A percentile compares a stretch with the other conserved stretches of the same genome.
These are phyloP conservation scores for Exocentrus adspersus DNA, from an alignment of 2,888 invertebrate genomes.

Conservation along the genomic window DNA sequence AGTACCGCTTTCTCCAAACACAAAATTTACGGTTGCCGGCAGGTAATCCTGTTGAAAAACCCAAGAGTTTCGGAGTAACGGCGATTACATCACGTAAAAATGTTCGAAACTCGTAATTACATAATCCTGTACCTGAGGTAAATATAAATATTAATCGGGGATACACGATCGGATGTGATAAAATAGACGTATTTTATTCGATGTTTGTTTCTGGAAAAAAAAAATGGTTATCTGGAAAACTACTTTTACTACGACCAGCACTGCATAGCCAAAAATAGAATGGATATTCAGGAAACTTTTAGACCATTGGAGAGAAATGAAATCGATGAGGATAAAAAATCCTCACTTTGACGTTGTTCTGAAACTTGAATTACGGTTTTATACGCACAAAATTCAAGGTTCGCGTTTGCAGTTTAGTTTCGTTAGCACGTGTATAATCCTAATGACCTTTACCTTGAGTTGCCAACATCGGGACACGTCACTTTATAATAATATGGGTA, in stretches of 20 bases:
- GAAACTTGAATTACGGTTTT: not conserved
- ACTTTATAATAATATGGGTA: not conserved
- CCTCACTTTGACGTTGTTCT: too few relatives aligned
- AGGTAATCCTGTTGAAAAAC: not conserved
- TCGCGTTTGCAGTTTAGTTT: constrained; percentile 14
- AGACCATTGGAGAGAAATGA: too few relatives aligned
- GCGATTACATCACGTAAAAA: not conserved
- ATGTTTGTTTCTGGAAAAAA: too few relatives aligned
- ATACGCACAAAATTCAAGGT: not conserved
- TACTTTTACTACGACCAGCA: too few relatives aligned
- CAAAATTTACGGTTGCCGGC: not conserved
- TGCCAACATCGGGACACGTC: constrained; percentile 6
- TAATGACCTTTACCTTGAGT: constrained; percentile 27
- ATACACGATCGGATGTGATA: too few relatives aligned
- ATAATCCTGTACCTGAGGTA: too few relatives aligned
- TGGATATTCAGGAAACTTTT: too few relatives aligned
- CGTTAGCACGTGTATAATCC: constrained; percentile 20
- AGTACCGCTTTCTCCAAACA: constrained; percentile 55
- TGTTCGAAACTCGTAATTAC: not conserved
- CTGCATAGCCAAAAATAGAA: too few relatives aligned
- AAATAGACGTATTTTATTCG: too few relatives aligned
- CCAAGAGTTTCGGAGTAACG: not conserved
- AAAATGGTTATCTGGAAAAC: too few relatives aligned
- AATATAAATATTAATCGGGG: too few relatives aligned
- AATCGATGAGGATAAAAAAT: too few relatives aligned